A percentile compares a stretch with the other conserved stretches of the same genome.
These are phyloP conservation scores for Selenia dentaria DNA, from an alignment of 2,888 invertebrate species.

Conservation along the genomic window DNA sequence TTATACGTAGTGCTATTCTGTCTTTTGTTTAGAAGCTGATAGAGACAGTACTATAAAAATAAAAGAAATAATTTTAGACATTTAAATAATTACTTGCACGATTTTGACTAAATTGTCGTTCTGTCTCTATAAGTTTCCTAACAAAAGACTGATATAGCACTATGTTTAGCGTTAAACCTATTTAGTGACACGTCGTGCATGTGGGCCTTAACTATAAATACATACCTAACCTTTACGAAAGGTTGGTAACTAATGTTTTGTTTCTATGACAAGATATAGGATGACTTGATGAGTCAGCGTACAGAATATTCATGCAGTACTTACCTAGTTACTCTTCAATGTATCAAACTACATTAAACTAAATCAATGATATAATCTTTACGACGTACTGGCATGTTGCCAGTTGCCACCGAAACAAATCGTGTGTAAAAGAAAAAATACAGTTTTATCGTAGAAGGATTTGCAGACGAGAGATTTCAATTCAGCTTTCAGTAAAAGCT, in stretches of 20 bases:
- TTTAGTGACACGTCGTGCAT: too few species aligned
- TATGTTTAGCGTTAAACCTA: too few species aligned
- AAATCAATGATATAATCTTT: constrained; percentile 35
- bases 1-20: too few species aligned
- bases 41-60: too few species aligned
- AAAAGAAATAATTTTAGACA: too few species aligned
- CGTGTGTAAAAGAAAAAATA: constrained; percentile 25
- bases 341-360: constrained; percentile 19
- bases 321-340: constrained; percentile 11
- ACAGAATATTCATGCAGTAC: constrained; percentile 28
- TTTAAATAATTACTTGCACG: too few species aligned
- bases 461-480: constrained; percentile 19
- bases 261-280: constrained; percentile 32
- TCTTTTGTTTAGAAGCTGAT: too few species aligned
- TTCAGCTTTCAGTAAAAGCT: constrained; percentile 28
- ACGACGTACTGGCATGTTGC: constrained; percentile 32
- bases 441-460: constrained; percentile 18
- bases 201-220: too few species aligned
- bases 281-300: constrained; percentile 32
- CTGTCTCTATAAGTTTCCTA: too few species aligned
- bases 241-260: constrained; percentile 30
- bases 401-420: constrained; percentile 31
- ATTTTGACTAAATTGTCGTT: too few species aligned
- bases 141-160: too few species aligned
- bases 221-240: too few species aligned